Base-by-base conservation (phyloP, 2,888 invertebrate species). In the Lissocephala sabroskyi region DNA sequence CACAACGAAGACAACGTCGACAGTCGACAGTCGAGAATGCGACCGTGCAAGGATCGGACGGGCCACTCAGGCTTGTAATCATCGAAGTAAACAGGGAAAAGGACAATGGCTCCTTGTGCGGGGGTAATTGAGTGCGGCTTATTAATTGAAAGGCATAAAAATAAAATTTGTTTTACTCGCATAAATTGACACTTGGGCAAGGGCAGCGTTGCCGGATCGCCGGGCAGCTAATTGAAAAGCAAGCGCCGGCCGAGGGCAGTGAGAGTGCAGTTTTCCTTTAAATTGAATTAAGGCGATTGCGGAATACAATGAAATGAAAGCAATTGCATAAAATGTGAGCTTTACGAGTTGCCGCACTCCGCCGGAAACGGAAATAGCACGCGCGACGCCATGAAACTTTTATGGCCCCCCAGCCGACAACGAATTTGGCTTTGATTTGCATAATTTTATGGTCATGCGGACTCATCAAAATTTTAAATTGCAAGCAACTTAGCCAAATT, bases 351-450 rank as follows among this genome's bases (percentile, higher is more conserved):
- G 65, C 23, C 46, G 53, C 43, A 30, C 40, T 33, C 36, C 40
- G n/a, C n/a, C 37, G 37, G 37, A 37, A 37, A 5, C 37, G 19
- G 37, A 37, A n/a, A 19, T 37, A 18, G 5, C 14, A 9, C 13
- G 10, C 14, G 35, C 35, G 1, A 18, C 5, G n/a, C 37, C 19
- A 37, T 37, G 16, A 37, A 37, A 37, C 37, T 37, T 37, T 37
- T 10, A 37, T 37, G 5, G 17, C 19, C 19, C 19, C 11, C n/a
- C n/a, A n/a, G n/a, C n/a, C n/a, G n/a, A n/a, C 7, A 37, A 37
- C 37, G 16, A 37, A 18, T 37, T 19, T 18, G 6, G 60, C 45
- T 51, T 14, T 43, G 37, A 62, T 71, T 50, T 52, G 23, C 56
- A 51, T 56, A 52, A 48, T 50, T 51, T 52, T 44, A 33, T 42